These are phyloP conservation scores for Pseudomugil gertrudae DNA, from an alignment of 2,797 vertebrate species.

Conservation along the genomic window DNA sequence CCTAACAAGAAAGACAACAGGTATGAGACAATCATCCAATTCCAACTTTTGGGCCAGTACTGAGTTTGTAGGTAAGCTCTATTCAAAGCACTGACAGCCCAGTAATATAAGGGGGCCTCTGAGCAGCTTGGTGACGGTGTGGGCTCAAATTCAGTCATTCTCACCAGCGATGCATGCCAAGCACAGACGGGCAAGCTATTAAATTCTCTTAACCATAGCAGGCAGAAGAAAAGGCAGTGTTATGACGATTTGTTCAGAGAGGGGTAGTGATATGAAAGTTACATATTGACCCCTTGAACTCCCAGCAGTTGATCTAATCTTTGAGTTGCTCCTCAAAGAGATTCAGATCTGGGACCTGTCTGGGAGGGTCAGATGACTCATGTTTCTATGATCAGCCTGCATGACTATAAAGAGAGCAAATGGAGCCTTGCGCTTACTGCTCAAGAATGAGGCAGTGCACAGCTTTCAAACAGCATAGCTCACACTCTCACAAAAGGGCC, in stretches of 20 bases:
- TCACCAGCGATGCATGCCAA: constrained; percentile 52
- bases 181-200: constrained; percentile 5
- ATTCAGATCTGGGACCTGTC: constrained; percentile 71
- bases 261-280: constrained; percentile 37
- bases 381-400: constrained; percentile 78
- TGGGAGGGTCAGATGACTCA: constrained; percentile 80
- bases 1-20: constrained; percentile 39
- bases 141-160: constrained; percentile 72
- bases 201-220: not conserved
- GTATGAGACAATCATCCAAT: constrained; percentile 47
- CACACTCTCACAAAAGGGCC: constrained; percentile 24
- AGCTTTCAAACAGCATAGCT: constrained; percentile 35
- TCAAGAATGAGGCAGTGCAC: constrained; percentile 60
- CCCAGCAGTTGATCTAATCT: constrained; percentile 58
- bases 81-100: constrained; percentile 51
- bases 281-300: constrained; percentile 58
- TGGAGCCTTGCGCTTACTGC: constrained; percentile 63
- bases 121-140: constrained; percentile 49
- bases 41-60: constrained; percentile 35
- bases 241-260: constrained; percentile 33
- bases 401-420: constrained; percentile 80
- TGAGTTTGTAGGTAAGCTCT: constrained; percentile 56
- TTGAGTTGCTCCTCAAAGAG: constrained; percentile 66
- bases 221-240: constrained; percentile 26
- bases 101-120: constrained; percentile 63